phyloP scores from a whole-genome alignment of 2,797 vertebrate species.

The Dermochelys coriacea region DNA sequence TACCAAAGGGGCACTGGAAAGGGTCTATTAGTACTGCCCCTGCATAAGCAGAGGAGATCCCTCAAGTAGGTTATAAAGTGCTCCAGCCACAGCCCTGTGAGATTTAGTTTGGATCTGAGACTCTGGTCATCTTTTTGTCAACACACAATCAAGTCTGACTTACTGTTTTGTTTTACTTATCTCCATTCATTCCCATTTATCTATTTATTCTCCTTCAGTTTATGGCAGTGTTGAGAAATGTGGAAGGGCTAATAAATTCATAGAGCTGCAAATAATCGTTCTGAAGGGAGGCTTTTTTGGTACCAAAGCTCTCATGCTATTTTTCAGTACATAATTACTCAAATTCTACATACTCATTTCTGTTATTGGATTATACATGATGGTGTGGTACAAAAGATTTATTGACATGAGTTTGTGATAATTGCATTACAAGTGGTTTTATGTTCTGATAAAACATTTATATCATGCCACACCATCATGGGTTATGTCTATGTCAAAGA shows the following conservation, averaged over 20 bases:
- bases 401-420: not conserved
- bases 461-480: not conserved
- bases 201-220: not conserved
- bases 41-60: not conserved
- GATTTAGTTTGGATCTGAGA: not conserved
- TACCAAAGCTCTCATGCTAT: not conserved
- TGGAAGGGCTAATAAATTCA: not conserved
- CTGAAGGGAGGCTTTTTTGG: not conserved
- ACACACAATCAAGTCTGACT: not conserved
- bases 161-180: not conserved
- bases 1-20: not conserved
- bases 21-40: not conserved
- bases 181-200: not conserved
- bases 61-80: not conserved
- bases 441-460: not conserved
- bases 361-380: not conserved
- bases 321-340: not conserved
- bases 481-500: not conserved
- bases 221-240: not conserved
- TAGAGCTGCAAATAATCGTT: not conserved
- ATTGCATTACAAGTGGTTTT: not conserved
- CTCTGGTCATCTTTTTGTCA: not conserved
- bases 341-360: not conserved
- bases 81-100: not conserved
- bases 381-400: not conserved